Percentiles rank a stretch among this genome's conserved stretches.
These are phyloP conservation scores for Planococcus citri DNA, from an alignment of 1,140 invertebrate genomes.

Conservation along the genomic window DNA sequence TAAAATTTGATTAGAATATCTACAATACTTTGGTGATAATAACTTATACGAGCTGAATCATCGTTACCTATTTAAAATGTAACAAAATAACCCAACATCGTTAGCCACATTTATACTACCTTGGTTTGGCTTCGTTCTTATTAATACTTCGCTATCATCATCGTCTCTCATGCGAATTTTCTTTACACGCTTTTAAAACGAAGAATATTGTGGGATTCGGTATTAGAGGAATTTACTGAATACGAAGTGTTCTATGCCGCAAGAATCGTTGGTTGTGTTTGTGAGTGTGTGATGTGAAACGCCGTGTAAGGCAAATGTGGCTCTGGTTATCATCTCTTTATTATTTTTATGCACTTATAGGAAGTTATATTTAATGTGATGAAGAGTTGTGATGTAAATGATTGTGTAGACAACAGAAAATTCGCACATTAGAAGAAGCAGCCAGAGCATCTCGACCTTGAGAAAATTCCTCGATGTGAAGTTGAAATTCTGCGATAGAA, in stretches of 20 bases:
- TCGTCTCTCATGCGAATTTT: background rate
- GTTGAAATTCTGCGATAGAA: background rate
- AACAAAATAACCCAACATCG: background rate
- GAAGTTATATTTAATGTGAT: conserved; percentile 9
- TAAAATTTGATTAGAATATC: background rate
- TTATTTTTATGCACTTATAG: conserved; percentile 1
- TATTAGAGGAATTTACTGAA: background rate
- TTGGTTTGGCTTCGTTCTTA: background rate
- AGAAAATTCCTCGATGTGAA: background rate
- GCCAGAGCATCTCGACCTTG: conserved; percentile 49
- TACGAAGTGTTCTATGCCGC: too few species aligned
- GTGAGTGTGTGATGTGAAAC: background rate
- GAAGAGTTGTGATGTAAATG: conserved; percentile 10
- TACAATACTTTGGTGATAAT: background rate
- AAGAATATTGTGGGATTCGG: background rate
- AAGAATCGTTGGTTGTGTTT: background rate
- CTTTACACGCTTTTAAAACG: background rate
- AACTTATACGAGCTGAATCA: background rate
- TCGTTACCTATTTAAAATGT: background rate
- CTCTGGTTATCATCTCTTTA: background rate
- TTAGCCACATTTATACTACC: background rate
- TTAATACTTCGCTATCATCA: background rate
- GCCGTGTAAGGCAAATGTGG: background rate
- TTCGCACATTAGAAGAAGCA: conserved; percentile 70
- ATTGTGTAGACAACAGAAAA: conserved; percentile 48